Evolutionary conservation across 2,888 invertebrate genomes (phyloP), one percentile per base, ranked within the genome.

Genomic region (Atherix ibis): DNA sequence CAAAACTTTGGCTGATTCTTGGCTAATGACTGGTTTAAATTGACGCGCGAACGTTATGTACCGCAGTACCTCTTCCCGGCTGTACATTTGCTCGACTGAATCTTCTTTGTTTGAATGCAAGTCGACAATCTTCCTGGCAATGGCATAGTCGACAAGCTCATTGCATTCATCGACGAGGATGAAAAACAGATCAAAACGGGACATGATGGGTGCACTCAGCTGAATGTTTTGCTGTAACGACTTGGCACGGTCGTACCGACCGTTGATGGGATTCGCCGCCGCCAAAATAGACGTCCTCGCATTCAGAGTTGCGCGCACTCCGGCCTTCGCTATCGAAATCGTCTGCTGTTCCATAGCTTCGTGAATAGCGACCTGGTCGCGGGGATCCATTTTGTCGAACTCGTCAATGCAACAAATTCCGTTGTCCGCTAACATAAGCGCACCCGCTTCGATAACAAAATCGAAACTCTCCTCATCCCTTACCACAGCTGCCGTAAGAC

Each of bases 281-380:
- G 98, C 98, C 37, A 99, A 65, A 45, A 98, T 97, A 0, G 95
- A 97, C 0, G 97, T 94, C 25, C 97, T 70, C 0, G 98, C 98
- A 64, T 98, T 98, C 15, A 98, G 65, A 0, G 97, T 97, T 0
- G 98, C 98, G 46, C 97, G 73, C 0, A 99, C 81, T 2, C 95
- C 97, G 0, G 98, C 92, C 74, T 98, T 98, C 0, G 98, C 95
- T 38, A 98, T 72, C 0, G 95, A 94, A 46, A 98, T 99, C 0
- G 98, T 99, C 63, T 98, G 98, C 53, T 99, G 98, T 67, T 98
- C 98, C 98, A 98, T 98, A 4, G 98, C 98, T 65, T 98, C 98
- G 66, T 99, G 98, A 46, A 98, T 99, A 29, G 98, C 97, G 5
- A 98, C 94, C 61, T 98, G 97, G 69, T 98, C 98, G 31, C 76